phyloP scores from a whole-genome alignment of 2,113 vertebrate genomes.

The Collichthys lucidus region DNA sequence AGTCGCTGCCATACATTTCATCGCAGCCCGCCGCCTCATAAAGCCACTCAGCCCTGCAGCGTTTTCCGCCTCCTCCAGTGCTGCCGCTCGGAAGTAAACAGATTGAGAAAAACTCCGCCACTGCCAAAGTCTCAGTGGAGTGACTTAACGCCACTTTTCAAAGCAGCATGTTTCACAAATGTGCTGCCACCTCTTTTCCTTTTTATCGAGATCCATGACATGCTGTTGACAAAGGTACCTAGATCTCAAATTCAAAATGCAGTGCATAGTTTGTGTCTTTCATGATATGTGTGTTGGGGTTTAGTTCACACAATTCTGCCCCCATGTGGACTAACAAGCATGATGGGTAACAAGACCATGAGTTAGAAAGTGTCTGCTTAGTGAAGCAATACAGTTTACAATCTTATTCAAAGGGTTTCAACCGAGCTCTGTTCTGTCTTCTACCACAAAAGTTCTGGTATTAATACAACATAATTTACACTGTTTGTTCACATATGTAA shows the following conservation, averaged over 20 bases:
- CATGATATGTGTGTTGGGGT: slow-evolving; percentile 30
- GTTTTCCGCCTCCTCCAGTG: slow-evolving; percentile 65
- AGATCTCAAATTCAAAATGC: slow-evolving; percentile 28
- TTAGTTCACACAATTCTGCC: slow-evolving; percentile 72
- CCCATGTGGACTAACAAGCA: slow-evolving; percentile 66
- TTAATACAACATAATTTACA: slow-evolving; percentile 9
- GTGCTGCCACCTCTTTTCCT: slow-evolving; percentile 35
- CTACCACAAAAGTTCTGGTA: background rate
- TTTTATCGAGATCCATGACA: slow-evolving; percentile 51
- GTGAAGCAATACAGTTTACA: slow-evolving; percentile 3
- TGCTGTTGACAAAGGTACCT: slow-evolving; percentile 48
- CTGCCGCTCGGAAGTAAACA: slow-evolving; percentile 74
- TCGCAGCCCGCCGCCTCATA: slow-evolving; percentile 56
- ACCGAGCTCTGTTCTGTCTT: background rate
- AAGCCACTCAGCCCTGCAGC: slow-evolving; percentile 67
- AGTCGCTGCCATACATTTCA: slow-evolving; percentile 61
- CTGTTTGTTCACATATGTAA: background rate
- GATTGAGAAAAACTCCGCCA: slow-evolving; percentile 55
- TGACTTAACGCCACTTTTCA: slow-evolving; percentile 64
- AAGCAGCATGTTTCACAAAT: slow-evolving; percentile 65
- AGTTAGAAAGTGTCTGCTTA: background rate
- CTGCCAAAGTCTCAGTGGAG: slow-evolving; percentile 58
- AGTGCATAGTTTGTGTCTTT: slow-evolving; percentile 28
- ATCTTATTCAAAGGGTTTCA: background rate
- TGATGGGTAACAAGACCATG: slow-evolving; percentile 25